A percentile compares a stretch with the other conserved stretches of the same genome.
phyloP scores from a whole-genome alignment of 2,113 vertebrate species.

The Cyrtonyx montezumae region DNA sequence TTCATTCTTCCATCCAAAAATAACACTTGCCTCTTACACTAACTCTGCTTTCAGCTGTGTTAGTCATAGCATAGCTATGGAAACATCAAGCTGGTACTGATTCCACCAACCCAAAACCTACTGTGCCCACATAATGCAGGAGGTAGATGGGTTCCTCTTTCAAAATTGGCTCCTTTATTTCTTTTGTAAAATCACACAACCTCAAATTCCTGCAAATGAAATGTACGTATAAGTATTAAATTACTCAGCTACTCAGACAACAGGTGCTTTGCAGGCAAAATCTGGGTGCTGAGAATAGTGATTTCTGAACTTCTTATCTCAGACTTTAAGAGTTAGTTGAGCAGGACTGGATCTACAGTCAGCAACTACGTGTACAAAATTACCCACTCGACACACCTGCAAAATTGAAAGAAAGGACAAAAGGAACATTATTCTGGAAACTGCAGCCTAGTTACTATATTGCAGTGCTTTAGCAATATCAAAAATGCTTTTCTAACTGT shows the following conservation, averaged over 20 bases:
- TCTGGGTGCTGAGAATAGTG: background rate
- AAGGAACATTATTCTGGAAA: conserved; percentile 17
- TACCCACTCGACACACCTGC: background rate
- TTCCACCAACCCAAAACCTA: background rate
- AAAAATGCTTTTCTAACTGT: background rate
- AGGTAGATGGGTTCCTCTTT: background rate
- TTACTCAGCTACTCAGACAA: background rate
- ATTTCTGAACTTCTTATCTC: background rate
- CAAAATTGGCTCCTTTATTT: background rate
- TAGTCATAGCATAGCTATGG: conserved; percentile 1
- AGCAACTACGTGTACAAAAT: conserved; percentile 13
- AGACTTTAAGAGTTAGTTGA: background rate
- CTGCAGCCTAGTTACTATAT: background rate
- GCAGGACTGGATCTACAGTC: background rate
- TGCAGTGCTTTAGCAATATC: background rate
- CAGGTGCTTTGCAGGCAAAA: conserved; percentile 3
- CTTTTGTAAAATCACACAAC: background rate
- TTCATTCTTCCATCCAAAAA: background rate
- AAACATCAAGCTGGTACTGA: background rate
- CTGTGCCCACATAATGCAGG: background rate
- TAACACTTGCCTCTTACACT: background rate
- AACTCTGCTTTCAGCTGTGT: background rate
- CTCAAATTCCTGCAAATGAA: background rate
- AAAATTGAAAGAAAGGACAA: background rate
- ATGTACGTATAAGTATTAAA: background rate